phyloP scores from a whole-genome alignment of 2,888 invertebrate genomes.

The Hypselothyrea guttata region DNA sequence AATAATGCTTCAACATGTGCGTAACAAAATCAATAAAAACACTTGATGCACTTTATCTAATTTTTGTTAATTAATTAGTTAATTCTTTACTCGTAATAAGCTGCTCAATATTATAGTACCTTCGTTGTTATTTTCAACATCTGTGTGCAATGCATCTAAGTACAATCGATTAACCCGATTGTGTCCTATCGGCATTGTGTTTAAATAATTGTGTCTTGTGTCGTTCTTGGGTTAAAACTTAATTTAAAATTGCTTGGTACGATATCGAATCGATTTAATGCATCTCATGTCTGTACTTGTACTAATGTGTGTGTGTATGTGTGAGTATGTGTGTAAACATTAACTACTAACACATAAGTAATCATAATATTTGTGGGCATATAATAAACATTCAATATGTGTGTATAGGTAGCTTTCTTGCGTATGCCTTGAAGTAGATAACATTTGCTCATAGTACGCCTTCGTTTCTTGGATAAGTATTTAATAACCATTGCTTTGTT shows the following conservation, averaged over 20 bases:
- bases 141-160: constrained; percentile 5
- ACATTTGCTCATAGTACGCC: constrained; percentile 59
- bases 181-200: constrained; percentile 1
- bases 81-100: constrained; percentile 27
- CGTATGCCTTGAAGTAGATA: constrained; percentile 45
- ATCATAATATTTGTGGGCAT: constrained; percentile 56
- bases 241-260: constrained; percentile 66
- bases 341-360: constrained; percentile 52
- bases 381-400: constrained; percentile 64
- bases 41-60: constrained; percentile 30
- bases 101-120: constrained; percentile 25
- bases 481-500: constrained; percentile 41
- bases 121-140: constrained; percentile 61
- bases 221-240: constrained; percentile 31
- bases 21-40: constrained; percentile 55
- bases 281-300: constrained; percentile 2
- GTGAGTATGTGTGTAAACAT: constrained; percentile 42
- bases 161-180: constrained; percentile 5
- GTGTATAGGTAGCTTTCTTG: constrained; percentile 42
- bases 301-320: constrained; percentile 6
- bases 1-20: constrained; percentile 67
- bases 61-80: constrained; percentile 12
- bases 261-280: constrained; percentile 7
- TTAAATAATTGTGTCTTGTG: constrained; percentile 19
- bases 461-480: constrained; percentile 12